Conservation (phyloP, 2,888 invertebrate genomes). For the Drosophila barbarae region DNA sequence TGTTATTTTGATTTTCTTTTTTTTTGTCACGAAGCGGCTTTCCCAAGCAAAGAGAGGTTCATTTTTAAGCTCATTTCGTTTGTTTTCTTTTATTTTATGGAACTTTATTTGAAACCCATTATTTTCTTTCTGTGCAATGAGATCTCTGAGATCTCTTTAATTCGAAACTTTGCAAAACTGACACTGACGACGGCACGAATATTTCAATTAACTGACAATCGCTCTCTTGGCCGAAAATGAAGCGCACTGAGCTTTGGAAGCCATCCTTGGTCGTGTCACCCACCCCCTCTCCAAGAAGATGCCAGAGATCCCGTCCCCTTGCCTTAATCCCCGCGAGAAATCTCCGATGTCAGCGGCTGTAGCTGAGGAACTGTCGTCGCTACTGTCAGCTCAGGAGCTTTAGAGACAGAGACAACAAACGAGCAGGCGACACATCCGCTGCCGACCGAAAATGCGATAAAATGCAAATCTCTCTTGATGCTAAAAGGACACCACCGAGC, state of each 20-base stretch:
- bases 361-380: slow-evolving; percentile 26
- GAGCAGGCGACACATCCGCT: slow-evolving; percentile 54
- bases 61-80: too few species aligned
- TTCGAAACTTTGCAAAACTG: slow-evolving; percentile 5
- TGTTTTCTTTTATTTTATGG: too few species aligned
- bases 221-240: slow-evolving; percentile 56
- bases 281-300: background rate
- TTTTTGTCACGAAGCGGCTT: too few species aligned
- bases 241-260: slow-evolving; percentile 44
- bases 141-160: slow-evolving; percentile 4
- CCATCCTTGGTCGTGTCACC: background rate
- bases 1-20: too few species aligned
- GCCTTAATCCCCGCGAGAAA: slow-evolving; percentile 11
- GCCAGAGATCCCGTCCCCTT: slow-evolving; percentile 1
- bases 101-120: background rate
- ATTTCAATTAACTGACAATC: slow-evolving; percentile 72
- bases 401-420: slow-evolving; percentile 51
- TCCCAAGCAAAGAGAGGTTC: too few species aligned
- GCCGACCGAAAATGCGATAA: slow-evolving; percentile 68
- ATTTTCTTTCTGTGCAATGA: slow-evolving; percentile 1
- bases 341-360: background rate
- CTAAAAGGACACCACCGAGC: slow-evolving; percentile 68
- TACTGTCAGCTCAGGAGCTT: slow-evolving; percentile 47
- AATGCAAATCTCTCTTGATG: slow-evolving; percentile 74
- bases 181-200: slow-evolving; percentile 62